Conservation (phyloP, 2,888 invertebrate species). For the Lithodes maja region DNA sequence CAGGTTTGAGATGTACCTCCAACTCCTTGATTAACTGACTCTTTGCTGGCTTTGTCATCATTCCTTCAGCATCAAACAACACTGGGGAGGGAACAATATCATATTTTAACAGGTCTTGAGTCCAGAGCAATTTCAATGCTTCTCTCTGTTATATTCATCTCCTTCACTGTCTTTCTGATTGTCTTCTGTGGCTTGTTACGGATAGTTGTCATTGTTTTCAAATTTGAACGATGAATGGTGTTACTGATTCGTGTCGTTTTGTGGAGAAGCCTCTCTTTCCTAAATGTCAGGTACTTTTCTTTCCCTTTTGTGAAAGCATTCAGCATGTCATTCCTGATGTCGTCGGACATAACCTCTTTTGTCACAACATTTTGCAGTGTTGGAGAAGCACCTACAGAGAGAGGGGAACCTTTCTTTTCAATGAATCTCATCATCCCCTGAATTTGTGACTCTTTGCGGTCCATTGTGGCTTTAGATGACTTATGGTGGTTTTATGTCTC, state of each 20-base stretch:
- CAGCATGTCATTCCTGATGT: not conserved
- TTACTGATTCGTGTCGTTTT: not conserved
- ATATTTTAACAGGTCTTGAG: not conserved
- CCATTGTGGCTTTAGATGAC: not conserved
- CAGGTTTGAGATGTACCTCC: not conserved
- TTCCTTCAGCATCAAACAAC: not conserved
- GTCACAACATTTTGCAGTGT: constrained; percentile 15
- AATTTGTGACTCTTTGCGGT: not conserved
- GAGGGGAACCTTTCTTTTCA: constrained; percentile 3
- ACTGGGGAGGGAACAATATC: not conserved
- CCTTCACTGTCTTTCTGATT: not conserved
- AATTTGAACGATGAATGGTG: not conserved
- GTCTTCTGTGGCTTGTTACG: constrained; percentile 15
- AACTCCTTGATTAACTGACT: not conserved
- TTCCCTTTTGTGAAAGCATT: not conserved
- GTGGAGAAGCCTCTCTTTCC: not conserved
- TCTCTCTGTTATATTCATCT: not conserved
- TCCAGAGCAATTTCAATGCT: not conserved
- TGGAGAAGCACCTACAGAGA: not conserved
- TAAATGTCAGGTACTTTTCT: constrained; percentile 1
- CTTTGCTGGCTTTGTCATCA: constrained; percentile 8
- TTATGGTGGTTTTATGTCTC: constrained; percentile 1
- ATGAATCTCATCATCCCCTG: not conserved
- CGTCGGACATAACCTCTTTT: not conserved
- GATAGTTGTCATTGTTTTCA: not conserved